phyloP scores from a whole-genome alignment of 1,140 invertebrate species.

The Antheraea mylitta region DNA sequence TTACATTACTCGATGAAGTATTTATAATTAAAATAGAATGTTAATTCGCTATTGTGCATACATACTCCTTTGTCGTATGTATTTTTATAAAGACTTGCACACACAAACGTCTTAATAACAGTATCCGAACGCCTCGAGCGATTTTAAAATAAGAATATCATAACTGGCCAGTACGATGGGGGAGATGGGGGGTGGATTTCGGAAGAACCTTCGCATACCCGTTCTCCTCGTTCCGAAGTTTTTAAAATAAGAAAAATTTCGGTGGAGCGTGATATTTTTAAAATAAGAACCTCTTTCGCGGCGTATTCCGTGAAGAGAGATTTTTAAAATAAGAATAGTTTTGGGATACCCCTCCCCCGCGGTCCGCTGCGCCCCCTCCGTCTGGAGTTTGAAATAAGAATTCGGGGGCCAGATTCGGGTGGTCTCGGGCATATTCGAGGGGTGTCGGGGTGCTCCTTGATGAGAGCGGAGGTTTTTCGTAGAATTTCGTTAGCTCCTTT shows the following conservation, averaged over 20 bases:
- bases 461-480: slow-evolving; percentile 73
- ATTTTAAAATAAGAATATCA: slow-evolving; percentile 76
- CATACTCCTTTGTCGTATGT: too few relatives aligned
- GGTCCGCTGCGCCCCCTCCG: slow-evolving; percentile 34
- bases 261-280: slow-evolving; percentile 77
- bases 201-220: slow-evolving; percentile 68
- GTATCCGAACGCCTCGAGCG: slow-evolving; percentile 68
- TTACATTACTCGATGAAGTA: slow-evolving; percentile 13
- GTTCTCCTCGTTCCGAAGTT: slow-evolving; percentile 48
- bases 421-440: slow-evolving; percentile 59
- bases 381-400: slow-evolving; percentile 77
- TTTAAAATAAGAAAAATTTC: slow-evolving; percentile 77
- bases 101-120: slow-evolving; percentile 69
- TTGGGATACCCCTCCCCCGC: slow-evolving; percentile 62
- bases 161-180: slow-evolving; percentile 63
- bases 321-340: slow-evolving; percentile 79
- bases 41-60: not conserved
- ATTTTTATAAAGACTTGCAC: slow-evolving; percentile 50
- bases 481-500: slow-evolving; percentile 65
- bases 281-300: slow-evolving; percentile 74
- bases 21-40: not conserved
- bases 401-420: slow-evolving; percentile 67
- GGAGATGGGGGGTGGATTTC: slow-evolving; percentile 55
- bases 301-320: slow-evolving; percentile 75
- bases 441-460: slow-evolving; percentile 68